These are phyloP conservation scores for Chrysopilus asiliformis DNA, from an alignment of 2,888 invertebrate species.

Conservation along the genomic window DNA sequence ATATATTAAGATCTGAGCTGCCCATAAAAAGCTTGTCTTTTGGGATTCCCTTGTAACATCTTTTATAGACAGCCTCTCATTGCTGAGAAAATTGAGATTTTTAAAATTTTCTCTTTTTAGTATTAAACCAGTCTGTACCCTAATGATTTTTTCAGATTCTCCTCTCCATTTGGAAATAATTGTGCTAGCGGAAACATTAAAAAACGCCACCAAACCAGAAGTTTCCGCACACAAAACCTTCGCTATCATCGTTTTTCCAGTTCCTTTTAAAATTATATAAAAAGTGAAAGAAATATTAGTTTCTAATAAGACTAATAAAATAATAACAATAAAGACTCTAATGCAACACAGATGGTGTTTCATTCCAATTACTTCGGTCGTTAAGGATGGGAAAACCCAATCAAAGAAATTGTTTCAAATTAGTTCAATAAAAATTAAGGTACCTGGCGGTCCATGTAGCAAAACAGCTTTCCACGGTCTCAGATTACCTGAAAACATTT, in stretches of 20 bases:
- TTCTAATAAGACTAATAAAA: too few relatives aligned
- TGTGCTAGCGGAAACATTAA: constrained; percentile 79
- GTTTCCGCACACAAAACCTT: constrained; percentile 78
- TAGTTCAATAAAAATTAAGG: constrained; percentile 19
- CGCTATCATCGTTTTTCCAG: constrained; percentile 82
- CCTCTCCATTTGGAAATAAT: constrained; percentile 94
- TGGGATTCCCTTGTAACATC: too few relatives aligned
- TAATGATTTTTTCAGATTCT: constrained; percentile 85
- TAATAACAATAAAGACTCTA: too few relatives aligned
- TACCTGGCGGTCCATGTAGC: constrained; percentile 44
- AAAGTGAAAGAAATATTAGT: not conserved
- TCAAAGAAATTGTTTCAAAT: constrained; percentile 45
- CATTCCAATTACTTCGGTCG: too few relatives aligned
- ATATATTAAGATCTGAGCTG: too few relatives aligned
- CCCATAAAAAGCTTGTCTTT: too few relatives aligned
- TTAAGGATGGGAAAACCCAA: too few relatives aligned
- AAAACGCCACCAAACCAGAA: constrained; percentile 55
- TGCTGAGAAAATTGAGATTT: too few relatives aligned
- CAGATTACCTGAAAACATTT: constrained; percentile 50
- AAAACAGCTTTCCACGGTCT: constrained; percentile 76
- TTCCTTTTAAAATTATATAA: constrained; percentile 37
- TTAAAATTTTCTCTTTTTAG: too few relatives aligned
- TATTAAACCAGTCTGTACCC: too few relatives aligned
- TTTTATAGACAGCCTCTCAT: too few relatives aligned
- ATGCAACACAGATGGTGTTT: too few relatives aligned